Evolutionary conservation across 2,797 vertebrate species (phyloP).

Genomic region (Spondyliosoma cantharus): DNA sequence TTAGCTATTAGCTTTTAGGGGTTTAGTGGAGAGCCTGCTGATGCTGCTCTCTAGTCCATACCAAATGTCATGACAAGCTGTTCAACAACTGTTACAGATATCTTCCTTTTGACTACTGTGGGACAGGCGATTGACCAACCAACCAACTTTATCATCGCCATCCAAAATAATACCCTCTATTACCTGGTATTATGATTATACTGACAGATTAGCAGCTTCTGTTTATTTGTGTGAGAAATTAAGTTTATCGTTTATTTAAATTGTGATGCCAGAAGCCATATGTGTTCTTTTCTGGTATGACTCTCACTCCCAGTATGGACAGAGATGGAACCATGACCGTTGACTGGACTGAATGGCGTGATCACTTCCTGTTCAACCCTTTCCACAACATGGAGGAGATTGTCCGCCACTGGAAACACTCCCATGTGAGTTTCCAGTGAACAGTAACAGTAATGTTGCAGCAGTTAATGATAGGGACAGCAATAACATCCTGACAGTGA

Average conservation of each 20-base stretch:
- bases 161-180: neutral
- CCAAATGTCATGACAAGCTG: neutral
- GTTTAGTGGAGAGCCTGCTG: no score
- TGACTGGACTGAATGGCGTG: slow-evolving; percentile 91
- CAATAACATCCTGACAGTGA: neutral
- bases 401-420: slow-evolving; percentile 90
- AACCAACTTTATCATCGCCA: no score
- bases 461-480: neutral
- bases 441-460: neutral
- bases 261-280: neutral
- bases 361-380: slow-evolving; percentile 90
- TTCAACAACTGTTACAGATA: neutral
- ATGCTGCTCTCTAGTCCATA: neutral
- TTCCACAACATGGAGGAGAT: slow-evolving; percentile 90
- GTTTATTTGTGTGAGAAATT: neutral
- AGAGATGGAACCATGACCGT: slow-evolving; percentile 90
- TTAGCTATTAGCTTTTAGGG: no score
- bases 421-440: slow-evolving; percentile 80
- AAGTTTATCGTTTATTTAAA: neutral
- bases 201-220: neutral
- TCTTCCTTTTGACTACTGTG: neutral
- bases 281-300: neutral
- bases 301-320: slow-evolving; percentile 81
- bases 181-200: neutral
- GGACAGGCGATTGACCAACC: no score